phyloP scores from a whole-genome alignment of 2,797 vertebrate species.

The Chromis chromis region DNA sequence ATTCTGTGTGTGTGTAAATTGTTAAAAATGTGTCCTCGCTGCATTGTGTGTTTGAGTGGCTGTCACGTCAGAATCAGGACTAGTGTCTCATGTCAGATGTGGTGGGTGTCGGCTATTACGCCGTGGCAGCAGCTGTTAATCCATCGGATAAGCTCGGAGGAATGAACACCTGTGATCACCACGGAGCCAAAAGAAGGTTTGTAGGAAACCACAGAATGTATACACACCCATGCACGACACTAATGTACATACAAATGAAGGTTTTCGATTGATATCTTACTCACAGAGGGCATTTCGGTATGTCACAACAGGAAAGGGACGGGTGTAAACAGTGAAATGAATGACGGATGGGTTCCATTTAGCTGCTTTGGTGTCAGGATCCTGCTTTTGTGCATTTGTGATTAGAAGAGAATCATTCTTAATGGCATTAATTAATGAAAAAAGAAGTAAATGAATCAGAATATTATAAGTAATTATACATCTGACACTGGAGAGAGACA shows the following conservation, averaged over 20 bases:
- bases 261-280: neutral
- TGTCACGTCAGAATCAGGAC: conserved; percentile 65
- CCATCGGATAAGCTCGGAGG: conserved; percentile 70
- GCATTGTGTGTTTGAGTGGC: conserved; percentile 28
- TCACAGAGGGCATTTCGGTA: neutral
- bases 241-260: neutral
- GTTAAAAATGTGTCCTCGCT: neutral
- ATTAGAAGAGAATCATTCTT: neutral
- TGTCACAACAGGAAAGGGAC: neutral
- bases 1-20: conserved; percentile 25
- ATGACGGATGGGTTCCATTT: conserved; percentile 2
- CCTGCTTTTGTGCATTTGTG: neutral
- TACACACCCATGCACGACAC: conserved; percentile 6
- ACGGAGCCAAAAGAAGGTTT: conserved; percentile 55
- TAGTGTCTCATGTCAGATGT: conserved; percentile 59
- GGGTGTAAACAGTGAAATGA: neutral
- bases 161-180: conserved; percentile 81
- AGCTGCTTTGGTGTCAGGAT: conserved; percentile 2
- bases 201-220: conserved; percentile 29
- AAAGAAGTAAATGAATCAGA: neutral
- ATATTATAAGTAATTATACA: neutral
- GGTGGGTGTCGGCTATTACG: conserved; percentile 37
- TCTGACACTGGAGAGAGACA: neutral
- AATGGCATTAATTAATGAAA: no score
- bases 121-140: conserved; percentile 72